phyloP scores from a whole-genome alignment of 1,140 invertebrate species.

The Babylonia areolata region DNA sequence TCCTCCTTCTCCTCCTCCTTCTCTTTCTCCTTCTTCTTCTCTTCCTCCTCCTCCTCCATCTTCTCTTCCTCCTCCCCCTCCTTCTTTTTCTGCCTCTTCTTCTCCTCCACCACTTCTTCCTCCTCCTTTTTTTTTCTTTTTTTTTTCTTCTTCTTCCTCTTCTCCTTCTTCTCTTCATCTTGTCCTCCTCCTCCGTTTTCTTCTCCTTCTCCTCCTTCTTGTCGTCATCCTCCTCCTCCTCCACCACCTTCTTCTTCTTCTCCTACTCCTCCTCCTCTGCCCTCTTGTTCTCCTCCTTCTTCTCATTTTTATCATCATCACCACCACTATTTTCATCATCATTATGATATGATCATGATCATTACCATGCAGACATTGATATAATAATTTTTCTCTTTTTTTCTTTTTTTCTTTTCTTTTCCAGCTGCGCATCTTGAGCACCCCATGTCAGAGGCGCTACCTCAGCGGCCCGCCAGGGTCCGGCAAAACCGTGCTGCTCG shows the following conservation, averaged over 20 bases:
- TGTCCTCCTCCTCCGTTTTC: background rate
- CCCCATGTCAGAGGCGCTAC: constrained; percentile 33
- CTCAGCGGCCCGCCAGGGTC: constrained; percentile 48
- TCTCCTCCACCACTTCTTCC: background rate
- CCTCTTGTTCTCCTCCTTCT: background rate
- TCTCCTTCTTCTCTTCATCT: background rate
- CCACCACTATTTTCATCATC: too few species aligned
- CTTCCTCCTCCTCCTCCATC: background rate
- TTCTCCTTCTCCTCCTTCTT: background rate
- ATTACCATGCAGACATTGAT: too few species aligned
- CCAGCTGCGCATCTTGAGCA: constrained; percentile 14
- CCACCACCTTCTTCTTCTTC: background rate
- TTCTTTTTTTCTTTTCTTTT: background rate
- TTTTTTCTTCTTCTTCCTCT: too few species aligned
- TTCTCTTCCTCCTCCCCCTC: background rate
- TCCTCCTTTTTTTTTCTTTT: too few species aligned
- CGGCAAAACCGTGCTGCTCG: constrained; percentile 45
- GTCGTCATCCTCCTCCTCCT: background rate
- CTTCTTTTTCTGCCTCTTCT: background rate
- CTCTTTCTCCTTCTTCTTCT: background rate
- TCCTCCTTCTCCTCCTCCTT: background rate
- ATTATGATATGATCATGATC: background rate
- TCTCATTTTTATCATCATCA: background rate
- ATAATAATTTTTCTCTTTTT: background rate
- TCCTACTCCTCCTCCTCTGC: background rate